These are phyloP conservation scores for Tetraodon nigroviridis DNA, from an alignment of 2,113 vertebrate genomes.

Conservation along the genomic window DNA sequence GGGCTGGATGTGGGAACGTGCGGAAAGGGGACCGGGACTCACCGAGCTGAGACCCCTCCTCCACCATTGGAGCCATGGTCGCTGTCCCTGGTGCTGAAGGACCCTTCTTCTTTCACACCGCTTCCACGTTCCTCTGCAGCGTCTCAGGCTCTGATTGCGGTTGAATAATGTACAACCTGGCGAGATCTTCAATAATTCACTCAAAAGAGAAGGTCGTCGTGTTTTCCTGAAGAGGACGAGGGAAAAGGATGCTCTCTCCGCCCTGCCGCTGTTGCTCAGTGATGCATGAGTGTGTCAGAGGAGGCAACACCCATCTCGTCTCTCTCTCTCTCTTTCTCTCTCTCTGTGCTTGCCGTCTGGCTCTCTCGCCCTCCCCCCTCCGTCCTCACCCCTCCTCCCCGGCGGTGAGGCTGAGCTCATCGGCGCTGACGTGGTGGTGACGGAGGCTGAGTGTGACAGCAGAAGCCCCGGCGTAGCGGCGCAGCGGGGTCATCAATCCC, in stretches of 20 bases:
- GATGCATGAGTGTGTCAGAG: conserved; percentile 58
- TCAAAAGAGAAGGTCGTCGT: conserved; percentile 3
- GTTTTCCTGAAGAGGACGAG: conserved; percentile 16
- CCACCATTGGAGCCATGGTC: conserved; percentile 84
- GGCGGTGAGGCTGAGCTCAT: conserved; percentile 57
- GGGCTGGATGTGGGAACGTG: too few species aligned
- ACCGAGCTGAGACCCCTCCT: conserved; percentile 83
- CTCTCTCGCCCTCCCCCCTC: background rate
- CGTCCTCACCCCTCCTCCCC: conserved; percentile 5
- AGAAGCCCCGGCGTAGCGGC: too few species aligned
- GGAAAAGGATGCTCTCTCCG: conserved; percentile 41
- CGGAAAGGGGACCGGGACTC: conserved; percentile 52
- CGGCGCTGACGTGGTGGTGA: conserved; percentile 89
- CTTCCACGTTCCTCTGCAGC: conserved; percentile 2
- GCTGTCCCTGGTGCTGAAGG: conserved; percentile 81
- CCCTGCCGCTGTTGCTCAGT: conserved; percentile 47
- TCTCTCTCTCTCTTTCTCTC: background rate
- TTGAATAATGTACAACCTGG: conserved; percentile 20
- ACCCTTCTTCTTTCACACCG: conserved; percentile 12
- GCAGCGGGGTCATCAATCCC: too few species aligned
- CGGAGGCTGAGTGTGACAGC: conserved; percentile 67
- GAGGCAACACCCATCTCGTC: conserved; percentile 55
- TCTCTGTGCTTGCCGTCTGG: conserved; percentile 8
- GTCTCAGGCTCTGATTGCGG: conserved; percentile 9
- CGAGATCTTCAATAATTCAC: conserved; percentile 29